Conservation (phyloP, 2,113 vertebrate genomes). For the Corythaeola cristata region DNA sequence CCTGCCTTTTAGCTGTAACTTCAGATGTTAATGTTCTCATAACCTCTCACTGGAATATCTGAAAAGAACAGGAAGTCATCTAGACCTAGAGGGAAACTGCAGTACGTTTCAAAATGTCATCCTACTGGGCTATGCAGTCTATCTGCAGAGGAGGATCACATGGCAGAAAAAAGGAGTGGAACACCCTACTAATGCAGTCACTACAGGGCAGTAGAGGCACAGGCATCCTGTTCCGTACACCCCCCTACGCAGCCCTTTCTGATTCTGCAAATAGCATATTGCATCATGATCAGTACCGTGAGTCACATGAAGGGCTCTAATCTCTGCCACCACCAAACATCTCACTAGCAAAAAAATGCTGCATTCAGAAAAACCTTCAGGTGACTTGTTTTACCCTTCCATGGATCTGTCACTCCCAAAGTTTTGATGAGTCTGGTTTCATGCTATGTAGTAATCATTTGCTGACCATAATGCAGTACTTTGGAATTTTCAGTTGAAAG, state of each 20-base stretch:
- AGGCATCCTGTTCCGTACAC: background rate
- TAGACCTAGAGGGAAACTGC: background rate
- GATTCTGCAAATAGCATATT: background rate
- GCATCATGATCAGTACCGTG: background rate
- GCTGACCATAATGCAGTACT: background rate
- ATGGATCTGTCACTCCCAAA: background rate
- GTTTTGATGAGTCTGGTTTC: background rate
- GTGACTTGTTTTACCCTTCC: background rate
- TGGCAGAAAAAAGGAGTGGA: background rate
- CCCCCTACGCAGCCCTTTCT: background rate
- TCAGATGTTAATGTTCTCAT: background rate
- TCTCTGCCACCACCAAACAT: background rate
- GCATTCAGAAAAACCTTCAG: background rate
- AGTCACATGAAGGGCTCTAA: background rate
- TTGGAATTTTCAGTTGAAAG: background rate
- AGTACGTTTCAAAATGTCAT: background rate
- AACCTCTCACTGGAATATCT: background rate
- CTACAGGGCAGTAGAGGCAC: background rate
- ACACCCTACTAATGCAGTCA: background rate
- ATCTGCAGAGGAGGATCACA: background rate
- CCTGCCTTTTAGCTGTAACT: background rate
- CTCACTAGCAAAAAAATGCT: background rate
- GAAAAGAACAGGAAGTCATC: background rate
- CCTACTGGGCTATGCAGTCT: background rate
- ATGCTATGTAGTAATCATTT: background rate